phyloP scores from a whole-genome alignment of 2,113 vertebrate species.

The Sturnus vulgaris region DNA sequence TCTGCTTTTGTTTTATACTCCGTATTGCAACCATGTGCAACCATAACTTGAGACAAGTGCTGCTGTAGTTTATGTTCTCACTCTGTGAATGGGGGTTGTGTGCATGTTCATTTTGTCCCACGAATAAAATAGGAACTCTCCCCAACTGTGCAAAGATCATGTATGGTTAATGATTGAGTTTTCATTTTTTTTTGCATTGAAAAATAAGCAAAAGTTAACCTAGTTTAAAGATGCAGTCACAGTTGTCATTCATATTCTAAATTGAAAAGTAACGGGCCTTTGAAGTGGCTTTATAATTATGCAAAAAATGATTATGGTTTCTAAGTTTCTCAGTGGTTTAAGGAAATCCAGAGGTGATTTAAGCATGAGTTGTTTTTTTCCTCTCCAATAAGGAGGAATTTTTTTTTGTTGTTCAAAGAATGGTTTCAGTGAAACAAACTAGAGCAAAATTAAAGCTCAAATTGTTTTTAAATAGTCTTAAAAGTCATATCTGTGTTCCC shows the following conservation, averaged over 20 bases:
- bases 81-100: background rate
- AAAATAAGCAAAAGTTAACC: conserved; percentile 31
- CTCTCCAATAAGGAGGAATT: conserved; percentile 62
- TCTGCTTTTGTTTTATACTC: conserved; percentile 70
- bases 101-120: conserved; percentile 29
- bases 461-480: conserved; percentile 63
- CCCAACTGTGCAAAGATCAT: conserved; percentile 26
- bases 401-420: conserved; percentile 63
- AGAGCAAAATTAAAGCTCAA: conserved; percentile 67
- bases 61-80: conserved; percentile 66
- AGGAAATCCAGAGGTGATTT: conserved; percentile 64
- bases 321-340: conserved; percentile 62
- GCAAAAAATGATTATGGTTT: conserved; percentile 54
- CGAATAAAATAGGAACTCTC: conserved; percentile 42
- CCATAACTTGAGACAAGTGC: conserved; percentile 65
- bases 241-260: conserved; percentile 47
- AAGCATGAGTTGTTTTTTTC: conserved; percentile 25
- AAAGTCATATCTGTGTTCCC: conserved; percentile 65
- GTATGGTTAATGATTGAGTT: conserved; percentile 36
- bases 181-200: conserved; percentile 45
- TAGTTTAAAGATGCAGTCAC: conserved; percentile 39
- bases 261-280: conserved; percentile 36
- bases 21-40: conserved; percentile 49
- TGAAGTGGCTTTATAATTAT: conserved; percentile 55
- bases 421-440: conserved; percentile 79